Evolutionary conservation across 1,140 invertebrate genomes (phyloP), one percentile per base, ranked within the genome.

Genomic region (Drosophila bipectinata): DNA sequence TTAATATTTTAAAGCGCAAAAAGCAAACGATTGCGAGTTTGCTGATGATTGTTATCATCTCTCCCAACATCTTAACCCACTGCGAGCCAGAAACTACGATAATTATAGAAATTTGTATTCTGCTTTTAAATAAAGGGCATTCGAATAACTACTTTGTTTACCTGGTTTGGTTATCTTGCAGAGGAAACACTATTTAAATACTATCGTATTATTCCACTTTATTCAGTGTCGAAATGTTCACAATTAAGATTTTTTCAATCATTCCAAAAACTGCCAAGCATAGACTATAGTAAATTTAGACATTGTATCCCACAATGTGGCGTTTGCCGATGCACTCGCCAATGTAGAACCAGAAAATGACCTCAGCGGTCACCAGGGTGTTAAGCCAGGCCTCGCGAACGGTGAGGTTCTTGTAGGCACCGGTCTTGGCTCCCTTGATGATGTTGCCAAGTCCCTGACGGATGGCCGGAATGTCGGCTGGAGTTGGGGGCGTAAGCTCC

Each of bases 251-350:
- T 49, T 39, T 26, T 6, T 44, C 53, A 14, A 51, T 39, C 53
- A 48, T 58, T 67, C 48, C 60, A 47, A 41, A 37, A 32, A 49
- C 37, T 45, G 30, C 39, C 15, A 55, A 52, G 28, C 39, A 24
- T 32, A 30, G 26, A 28, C 59, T 32, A 58, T 28, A 39, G 30
- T 51, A 61, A 77, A 68, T 68, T 94, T 96, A 97, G 77, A 98
- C 97, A 80, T 98, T 92, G 92, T 99, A 99, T 72, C 97, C 98
- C 87, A 98, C 94, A 82, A 99, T 69, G 81, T 96, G 94, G 72
- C 97, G 94, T 92, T 98, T 98, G 88, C 98, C 98, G 93, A 99
- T 99, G 90, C 96, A 97, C 95, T 99, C 98, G 79, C 98, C 98
- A 80, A 99, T 93, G 92, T 96, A 99, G 93, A 99, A 99, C 97